Percentiles rank a stretch among this genome's conserved stretches.
phyloP scores from a whole-genome alignment of 2,113 vertebrate genomes.

The Oncorhynchus nerka region DNA sequence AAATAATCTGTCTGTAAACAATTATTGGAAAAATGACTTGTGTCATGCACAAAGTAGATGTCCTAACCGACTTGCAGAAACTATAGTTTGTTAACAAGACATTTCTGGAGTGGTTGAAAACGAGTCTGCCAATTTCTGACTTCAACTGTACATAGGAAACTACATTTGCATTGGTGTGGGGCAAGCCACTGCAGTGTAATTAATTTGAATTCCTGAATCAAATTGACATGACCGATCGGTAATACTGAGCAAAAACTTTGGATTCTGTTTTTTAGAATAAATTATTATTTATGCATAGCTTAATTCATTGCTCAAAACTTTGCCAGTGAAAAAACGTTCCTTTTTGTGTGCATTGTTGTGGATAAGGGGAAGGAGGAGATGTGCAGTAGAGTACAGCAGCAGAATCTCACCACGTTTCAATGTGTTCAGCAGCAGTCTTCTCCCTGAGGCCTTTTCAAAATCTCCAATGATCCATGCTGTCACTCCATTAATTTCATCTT shows the following conservation, averaged over 20 bases:
- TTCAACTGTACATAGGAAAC: not conserved
- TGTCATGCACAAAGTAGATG: too few species aligned
- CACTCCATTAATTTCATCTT: conserved; percentile 77
- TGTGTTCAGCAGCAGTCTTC: conserved; percentile 81
- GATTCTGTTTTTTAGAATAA: too few species aligned
- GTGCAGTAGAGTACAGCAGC: conserved; percentile 22
- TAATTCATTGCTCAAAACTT: too few species aligned
- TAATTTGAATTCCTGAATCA: conserved; percentile 1
- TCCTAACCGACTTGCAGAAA: too few species aligned
- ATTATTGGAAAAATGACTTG: too few species aligned
- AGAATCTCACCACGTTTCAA: conserved; percentile 86
- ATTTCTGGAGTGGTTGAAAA: too few species aligned
- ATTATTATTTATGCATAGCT: too few species aligned
- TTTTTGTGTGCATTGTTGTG: not conserved
- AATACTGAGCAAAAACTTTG: not conserved
- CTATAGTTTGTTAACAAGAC: too few species aligned
- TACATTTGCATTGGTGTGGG: not conserved
- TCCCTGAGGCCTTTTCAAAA: conserved; percentile 83
- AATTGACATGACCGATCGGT: not conserved
- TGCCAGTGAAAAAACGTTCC: not conserved
- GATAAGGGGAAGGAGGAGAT: conserved; percentile 5
- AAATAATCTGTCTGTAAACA: too few species aligned
- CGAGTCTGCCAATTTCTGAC: too few species aligned
- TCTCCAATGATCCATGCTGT: conserved; percentile 90
- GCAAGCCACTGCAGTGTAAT: not conserved